Base-by-base conservation (phyloP, 2,113 vertebrate genomes). In the Rhynchopsitta pachyrhyncha region DNA sequence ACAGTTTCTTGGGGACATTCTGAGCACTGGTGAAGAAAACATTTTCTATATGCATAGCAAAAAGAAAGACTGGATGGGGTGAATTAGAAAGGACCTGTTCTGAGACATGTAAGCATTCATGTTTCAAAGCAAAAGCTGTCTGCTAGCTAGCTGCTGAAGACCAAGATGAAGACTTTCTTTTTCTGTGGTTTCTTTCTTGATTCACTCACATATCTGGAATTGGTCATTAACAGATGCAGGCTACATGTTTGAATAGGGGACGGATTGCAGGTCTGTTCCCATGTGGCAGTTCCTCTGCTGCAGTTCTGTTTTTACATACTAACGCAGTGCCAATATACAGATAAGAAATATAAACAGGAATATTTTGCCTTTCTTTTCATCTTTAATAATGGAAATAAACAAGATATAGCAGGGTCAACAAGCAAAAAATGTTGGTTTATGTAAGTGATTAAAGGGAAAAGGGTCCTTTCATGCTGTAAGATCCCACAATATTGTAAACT, bases 301-400 rank as follows among this genome's bases (percentile, higher is more conserved):
- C 49, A 57, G 60, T 73, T 75, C 49, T 88, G 47, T 78, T 90
- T 81, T 66, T 41, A 53, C n/a, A 63, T 17, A n/a, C 31, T 18
- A 73, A 74, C 2, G 3, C 33, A 39, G 49, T 47, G 44, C 31
- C 59, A 89, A 59, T n/a, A 25, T 33, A 77, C 22, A 91, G 82
- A 75, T 39, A 86, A 86, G 68, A 88, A 89, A 78, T 8, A 9
- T 25, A 85, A 79, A 35, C 41, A 91, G 71, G 49, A 86, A 73
- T 84, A 90, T 96, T 89, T 93, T 95, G 24, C 66, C 41, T 79
- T 67, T 71, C 69, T 86, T 88, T 90, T 70, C 10, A 59, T 66
- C 69, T 86, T 84, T 77, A 96, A 71, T 95, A 91, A 82, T 82
- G 71, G 86, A 96, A 88, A 76, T 31, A 70, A 88, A 92, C 68